phyloP scores from a whole-genome alignment of 2,797 vertebrate genomes.

The Adrianichthys oophorus region DNA sequence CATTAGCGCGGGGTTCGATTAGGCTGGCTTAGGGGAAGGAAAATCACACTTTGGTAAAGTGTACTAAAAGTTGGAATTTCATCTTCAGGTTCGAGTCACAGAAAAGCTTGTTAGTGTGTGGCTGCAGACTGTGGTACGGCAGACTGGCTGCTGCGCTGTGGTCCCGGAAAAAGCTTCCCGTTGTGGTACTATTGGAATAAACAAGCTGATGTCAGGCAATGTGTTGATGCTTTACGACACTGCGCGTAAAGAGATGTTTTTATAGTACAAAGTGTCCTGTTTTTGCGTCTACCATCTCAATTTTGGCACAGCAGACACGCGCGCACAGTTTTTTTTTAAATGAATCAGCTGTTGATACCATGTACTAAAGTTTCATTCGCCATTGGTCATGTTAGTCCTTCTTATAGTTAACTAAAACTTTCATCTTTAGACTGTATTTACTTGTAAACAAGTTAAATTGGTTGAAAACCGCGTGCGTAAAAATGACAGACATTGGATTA shows the following conservation, averaged over 20 bases:
- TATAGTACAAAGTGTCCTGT: neutral
- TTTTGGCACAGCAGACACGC: slow-evolving; percentile 13
- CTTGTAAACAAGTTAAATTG: neutral
- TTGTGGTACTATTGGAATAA: slow-evolving; percentile 30
- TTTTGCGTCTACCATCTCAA: neutral
- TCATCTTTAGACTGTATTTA: slow-evolving; percentile 6
- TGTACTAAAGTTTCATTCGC: slow-evolving; percentile 13
- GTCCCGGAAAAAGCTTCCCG: slow-evolving; percentile 81
- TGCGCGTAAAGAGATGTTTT: neutral
- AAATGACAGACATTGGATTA: neutral
- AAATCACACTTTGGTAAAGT: slow-evolving; percentile 82
- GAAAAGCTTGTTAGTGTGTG: slow-evolving; percentile 49
- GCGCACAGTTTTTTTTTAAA: slow-evolving; percentile 14
- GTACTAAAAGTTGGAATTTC: slow-evolving; percentile 83
- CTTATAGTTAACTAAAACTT: slow-evolving; percentile 30
- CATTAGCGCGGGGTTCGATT: slow-evolving; percentile 58
- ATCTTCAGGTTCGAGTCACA: slow-evolving; percentile 77
- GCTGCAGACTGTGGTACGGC: slow-evolving; percentile 74
- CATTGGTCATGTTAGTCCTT: slow-evolving; percentile 25
- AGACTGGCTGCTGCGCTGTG: slow-evolving; percentile 71
- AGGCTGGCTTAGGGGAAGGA: slow-evolving; percentile 32
- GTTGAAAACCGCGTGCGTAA: neutral
- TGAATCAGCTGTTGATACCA: slow-evolving; percentile 52
- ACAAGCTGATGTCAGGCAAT: neutral
- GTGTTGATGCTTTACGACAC: neutral